Evolutionary conservation across 2,113 vertebrate genomes (phyloP).

Genomic region (Tyto alba): DNA sequence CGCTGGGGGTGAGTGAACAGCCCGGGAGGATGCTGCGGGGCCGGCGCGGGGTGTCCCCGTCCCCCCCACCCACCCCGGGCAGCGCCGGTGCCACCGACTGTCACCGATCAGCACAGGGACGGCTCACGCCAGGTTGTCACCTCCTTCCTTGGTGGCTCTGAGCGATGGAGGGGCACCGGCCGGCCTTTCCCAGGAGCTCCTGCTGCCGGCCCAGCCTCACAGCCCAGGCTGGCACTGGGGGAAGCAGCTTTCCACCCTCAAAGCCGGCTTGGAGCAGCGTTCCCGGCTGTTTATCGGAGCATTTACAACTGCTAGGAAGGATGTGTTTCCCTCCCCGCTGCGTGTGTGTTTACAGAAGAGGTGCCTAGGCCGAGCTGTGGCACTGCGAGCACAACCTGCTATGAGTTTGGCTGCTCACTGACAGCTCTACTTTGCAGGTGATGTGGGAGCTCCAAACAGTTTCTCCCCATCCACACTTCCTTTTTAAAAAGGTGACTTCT

Average conservation of each 20-base stretch:
- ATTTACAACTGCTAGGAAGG: neutral
- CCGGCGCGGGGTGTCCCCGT: neutral
- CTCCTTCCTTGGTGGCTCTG: neutral
- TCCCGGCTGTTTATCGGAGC: neutral
- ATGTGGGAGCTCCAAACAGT: neutral
- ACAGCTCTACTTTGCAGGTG: neutral
- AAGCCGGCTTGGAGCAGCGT: fast-evolving
- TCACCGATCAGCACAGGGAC: fast-evolving
- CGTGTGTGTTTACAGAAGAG: neutral
- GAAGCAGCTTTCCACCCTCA: neutral
- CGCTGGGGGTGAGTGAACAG: too few species aligned
- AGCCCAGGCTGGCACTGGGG: neutral
- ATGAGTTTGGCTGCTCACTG: neutral
- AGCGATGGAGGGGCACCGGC: too few species aligned
- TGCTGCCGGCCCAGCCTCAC: neutral
- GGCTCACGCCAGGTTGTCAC: neutral
- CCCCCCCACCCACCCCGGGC: neutral
- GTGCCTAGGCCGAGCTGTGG: neutral
- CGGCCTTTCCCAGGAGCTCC: neutral
- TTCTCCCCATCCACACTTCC: neutral
- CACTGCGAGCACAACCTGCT: neutral
- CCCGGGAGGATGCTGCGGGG: neutral
- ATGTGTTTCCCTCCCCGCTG: fast-evolving
- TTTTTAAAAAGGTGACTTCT: neutral
- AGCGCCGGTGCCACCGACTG: neutral